These are phyloP conservation scores for Hemicrepidius hirtus DNA, from an alignment of 2,888 invertebrate species.

Conservation along the genomic window DNA sequence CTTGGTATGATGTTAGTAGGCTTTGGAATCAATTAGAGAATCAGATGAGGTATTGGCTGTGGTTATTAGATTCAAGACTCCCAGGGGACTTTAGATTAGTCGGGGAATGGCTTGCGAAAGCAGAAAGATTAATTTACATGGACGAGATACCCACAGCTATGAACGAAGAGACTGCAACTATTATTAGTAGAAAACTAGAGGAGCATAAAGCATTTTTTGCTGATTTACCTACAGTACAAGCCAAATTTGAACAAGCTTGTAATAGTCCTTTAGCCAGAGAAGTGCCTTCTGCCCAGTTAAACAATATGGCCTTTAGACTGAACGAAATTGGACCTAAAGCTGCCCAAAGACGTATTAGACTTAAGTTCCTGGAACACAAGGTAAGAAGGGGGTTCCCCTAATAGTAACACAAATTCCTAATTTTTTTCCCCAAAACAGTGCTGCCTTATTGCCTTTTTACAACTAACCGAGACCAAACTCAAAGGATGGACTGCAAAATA, in stretches of 20 bases:
- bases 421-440: slow-evolving; percentile 77
- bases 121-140: slow-evolving; percentile 86
- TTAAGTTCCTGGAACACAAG: slow-evolving; percentile 94
- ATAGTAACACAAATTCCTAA: too few species aligned
- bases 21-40: slow-evolving; percentile 88
- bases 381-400: too few species aligned
- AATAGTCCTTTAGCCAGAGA: slow-evolving; percentile 80
- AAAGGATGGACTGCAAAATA: slow-evolving; percentile 93
- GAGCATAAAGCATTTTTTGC: slow-evolving; percentile 94
- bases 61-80: slow-evolving; percentile 89
- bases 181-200: slow-evolving; percentile 90
- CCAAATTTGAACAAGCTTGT: slow-evolving; percentile 86
- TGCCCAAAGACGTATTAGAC: slow-evolving; percentile 86
- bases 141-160: slow-evolving; percentile 89
- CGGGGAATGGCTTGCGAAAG: slow-evolving; percentile 93
- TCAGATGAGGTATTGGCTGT: slow-evolving; percentile 90
- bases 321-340: slow-evolving; percentile 85
- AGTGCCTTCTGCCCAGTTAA: slow-evolving; percentile 87
- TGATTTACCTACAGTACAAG: slow-evolving; percentile 84
- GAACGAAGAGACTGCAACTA: slow-evolving; percentile 92
- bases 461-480: slow-evolving; percentile 91
- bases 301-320: slow-evolving; percentile 86
- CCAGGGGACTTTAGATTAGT: slow-evolving; percentile 90
- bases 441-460: slow-evolving; percentile 93
- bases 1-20: slow-evolving; percentile 88